phyloP scores from a whole-genome alignment of 2,113 vertebrate genomes.

The Campylorhamphus procurvoides region DNA sequence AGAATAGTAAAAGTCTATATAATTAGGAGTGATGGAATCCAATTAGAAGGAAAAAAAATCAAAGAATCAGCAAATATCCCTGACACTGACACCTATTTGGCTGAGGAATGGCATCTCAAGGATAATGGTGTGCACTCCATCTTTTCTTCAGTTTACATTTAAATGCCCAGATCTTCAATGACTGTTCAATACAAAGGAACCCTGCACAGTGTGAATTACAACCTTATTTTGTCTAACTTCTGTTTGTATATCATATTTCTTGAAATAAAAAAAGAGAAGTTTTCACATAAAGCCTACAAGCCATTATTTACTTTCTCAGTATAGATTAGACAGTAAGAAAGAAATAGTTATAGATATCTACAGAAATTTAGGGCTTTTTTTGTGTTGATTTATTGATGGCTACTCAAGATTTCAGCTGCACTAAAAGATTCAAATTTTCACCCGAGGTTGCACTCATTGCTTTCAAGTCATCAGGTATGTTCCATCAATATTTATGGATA shows the following conservation, averaged over 20 bases:
- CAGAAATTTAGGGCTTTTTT: not conserved
- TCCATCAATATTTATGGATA: slow-evolving; percentile 3
- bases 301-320: slow-evolving; percentile 9
- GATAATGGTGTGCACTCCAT: not conserved
- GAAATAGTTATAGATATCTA: not conserved
- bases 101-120: not conserved
- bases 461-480: not conserved
- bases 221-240: not conserved
- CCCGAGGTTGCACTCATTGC: not conserved
- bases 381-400: slow-evolving; percentile 23
- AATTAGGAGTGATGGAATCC: slow-evolving; percentile 16
- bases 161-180: not conserved
- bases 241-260: not conserved
- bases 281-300: not conserved
- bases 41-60: not conserved
- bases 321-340: slow-evolving; percentile 29
- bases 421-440: slow-evolving; percentile 29
- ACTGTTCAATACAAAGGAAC: not conserved
- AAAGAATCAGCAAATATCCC: slow-evolving; percentile 22
- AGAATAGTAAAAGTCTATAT: not conserved
- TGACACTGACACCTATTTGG: slow-evolving; percentile 9
- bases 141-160: not conserved
- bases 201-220: not conserved
- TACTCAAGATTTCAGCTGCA: not conserved
- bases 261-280: not conserved